Percentiles rank a stretch among this genome's conserved stretches.
These are phyloP conservation scores for Pachycephala philippinensis DNA, from an alignment of 2,113 vertebrate species.

Conservation along the genomic window DNA sequence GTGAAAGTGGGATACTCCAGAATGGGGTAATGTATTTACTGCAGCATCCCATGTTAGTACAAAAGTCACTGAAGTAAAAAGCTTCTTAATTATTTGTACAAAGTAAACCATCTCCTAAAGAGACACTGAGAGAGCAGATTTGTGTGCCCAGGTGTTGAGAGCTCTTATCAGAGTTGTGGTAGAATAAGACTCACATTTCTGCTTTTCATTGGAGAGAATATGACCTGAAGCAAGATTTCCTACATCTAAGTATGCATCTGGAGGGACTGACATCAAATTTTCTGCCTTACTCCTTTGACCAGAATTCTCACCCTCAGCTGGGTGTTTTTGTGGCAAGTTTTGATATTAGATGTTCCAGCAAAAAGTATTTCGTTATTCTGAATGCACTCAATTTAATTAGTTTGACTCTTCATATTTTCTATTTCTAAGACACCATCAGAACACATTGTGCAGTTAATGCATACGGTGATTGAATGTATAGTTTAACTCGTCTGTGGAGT, in stretches of 20 bases:
- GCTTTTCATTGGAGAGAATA: background rate
- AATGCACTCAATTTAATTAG: background rate
- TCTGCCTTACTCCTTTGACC: background rate
- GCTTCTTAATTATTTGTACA: background rate
- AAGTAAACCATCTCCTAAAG: background rate
- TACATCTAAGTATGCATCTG: background rate
- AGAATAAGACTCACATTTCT: background rate
- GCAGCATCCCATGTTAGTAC: conserved; percentile 7
- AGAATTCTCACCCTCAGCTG: background rate
- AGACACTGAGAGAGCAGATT: background rate
- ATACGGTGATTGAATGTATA: background rate
- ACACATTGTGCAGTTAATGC: background rate
- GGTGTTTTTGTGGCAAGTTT: background rate
- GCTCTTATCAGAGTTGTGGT: background rate
- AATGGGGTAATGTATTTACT: conserved; percentile 45
- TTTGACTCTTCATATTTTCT: background rate
- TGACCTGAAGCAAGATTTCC: background rate
- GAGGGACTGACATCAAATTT: background rate
- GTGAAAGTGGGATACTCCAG: conserved; percentile 47
- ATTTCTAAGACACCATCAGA: background rate
- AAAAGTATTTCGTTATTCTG: background rate
- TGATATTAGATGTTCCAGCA: background rate
- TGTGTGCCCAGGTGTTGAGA: background rate
- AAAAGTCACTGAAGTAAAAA: background rate
- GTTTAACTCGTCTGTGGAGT: background rate